Base-by-base conservation (phyloP, 2,888 invertebrate species). In the Nomada lathburiana region DNA sequence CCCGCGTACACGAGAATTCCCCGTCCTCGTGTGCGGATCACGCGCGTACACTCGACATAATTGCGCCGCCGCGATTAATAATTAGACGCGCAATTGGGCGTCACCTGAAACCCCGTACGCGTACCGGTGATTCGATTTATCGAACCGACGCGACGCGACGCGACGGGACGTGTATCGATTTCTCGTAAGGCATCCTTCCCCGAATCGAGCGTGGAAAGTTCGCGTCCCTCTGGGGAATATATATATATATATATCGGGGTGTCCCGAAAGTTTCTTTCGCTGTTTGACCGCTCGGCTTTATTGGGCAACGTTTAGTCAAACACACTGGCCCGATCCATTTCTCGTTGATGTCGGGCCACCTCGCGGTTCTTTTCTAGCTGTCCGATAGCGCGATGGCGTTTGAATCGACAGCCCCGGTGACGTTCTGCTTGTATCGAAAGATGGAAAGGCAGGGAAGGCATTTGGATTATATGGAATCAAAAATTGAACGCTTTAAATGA, bases 81-180 rank as follows among this genome's bases (percentile, higher is more conserved):
- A 93, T 93, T 93, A 93, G 92, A 91, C 91, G 90, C 85, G 89
- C 91, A 89, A 92, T 91, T 91, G 92, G 89, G 89, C 92, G 92
- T 92, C 91, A 90, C 89, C 90, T 89, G 84, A 82, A 85, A 85
- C 88, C 88, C 88, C 87, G 88, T 88, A 83, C 83, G 86, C 83
- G 82, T 63, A 69, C 74, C 64, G 81, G 86, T 90, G 90, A 92
- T 92, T 93, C 92, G 92, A 92, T 93, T 93, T 91, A 91, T 91
- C 90, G 86, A 71, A 23, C 47, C 55, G 20, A 47, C 59, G 60
- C 16, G 53, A 20, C 50, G 20, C 20, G 57, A 2, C 47, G 64
- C 57, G 57, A 16, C 77, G 29, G 42, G 57, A 0, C 62, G 7
- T 18, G 57, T 69, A 79, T 79, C 79, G 79, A 79, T 79, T 69